A percentile compares a stretch with the other conserved stretches of the same genome.
These are phyloP conservation scores for Drosophila bunnanda DNA, from an alignment of 2,888 invertebrate species.

Conservation along the genomic window DNA sequence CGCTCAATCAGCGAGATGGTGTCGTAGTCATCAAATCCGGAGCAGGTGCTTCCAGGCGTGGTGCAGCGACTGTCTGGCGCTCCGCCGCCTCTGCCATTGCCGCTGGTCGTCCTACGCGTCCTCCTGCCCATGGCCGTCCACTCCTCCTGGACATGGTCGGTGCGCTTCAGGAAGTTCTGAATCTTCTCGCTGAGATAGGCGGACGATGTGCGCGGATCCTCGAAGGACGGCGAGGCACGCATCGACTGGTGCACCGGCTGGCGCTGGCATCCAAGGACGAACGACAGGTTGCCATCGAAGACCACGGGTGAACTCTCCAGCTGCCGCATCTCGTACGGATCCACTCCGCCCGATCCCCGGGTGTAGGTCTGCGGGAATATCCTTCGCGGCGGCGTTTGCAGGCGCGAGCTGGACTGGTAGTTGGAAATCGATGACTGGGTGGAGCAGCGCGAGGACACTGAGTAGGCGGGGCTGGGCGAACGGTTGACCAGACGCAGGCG, in stretches of 20 bases:
- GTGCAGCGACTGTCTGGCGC: constrained; percentile 67
- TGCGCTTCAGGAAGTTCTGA: constrained; percentile 91
- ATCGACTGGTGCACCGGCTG: constrained; percentile 89
- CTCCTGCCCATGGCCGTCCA: constrained; percentile 90
- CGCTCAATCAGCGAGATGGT: constrained; percentile 84
- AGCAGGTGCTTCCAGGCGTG: constrained; percentile 73
- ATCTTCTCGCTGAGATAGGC: constrained; percentile 91
- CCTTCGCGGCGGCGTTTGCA: constrained; percentile 86
- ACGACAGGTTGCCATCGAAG: constrained; percentile 92
- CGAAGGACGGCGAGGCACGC: constrained; percentile 90
- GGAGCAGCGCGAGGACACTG: constrained; percentile 77
- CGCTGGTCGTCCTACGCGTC: constrained; percentile 60
- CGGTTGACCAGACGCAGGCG: constrained; percentile 82
- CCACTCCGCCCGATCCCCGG: constrained; percentile 84
- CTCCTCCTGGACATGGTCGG: constrained; percentile 95
- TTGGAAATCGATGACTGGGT: constrained; percentile 62
- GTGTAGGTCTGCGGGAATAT: constrained; percentile 88
- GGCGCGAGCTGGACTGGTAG: constrained; percentile 63
- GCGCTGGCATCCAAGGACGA: constrained; percentile 90
- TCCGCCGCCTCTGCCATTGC: constrained; percentile 57
- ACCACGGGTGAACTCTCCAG: constrained; percentile 92
- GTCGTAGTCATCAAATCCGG: constrained; percentile 79
- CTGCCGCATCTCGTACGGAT: constrained; percentile 87
- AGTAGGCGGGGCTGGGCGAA: constrained; percentile 87
- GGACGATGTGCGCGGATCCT: constrained; percentile 91